These are phyloP conservation scores for Bursaphelenchus okinawaensis DNA, from an alignment of 2,888 invertebrate genomes.

Conservation along the genomic window DNA sequence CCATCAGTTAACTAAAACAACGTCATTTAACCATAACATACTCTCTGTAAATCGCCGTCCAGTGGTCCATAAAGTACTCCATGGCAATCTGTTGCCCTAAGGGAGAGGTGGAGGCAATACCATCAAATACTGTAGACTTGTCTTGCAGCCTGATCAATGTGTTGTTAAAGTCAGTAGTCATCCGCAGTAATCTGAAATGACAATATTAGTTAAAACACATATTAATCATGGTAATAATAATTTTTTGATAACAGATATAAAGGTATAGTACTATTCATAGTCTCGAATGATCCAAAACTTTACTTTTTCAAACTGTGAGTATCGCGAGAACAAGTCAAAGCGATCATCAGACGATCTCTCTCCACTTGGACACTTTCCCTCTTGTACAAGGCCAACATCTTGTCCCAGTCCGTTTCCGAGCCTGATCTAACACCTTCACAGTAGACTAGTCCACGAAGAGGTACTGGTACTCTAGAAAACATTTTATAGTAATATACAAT, in stretches of 20 bases:
- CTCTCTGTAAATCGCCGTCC: conserved; percentile 44
- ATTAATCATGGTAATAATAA: not conserved
- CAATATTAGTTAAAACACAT: not conserved
- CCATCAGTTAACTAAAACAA: too few relatives aligned
- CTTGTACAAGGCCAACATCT: conserved; percentile 30
- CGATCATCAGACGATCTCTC: conserved; percentile 36
- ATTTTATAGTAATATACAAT: too few relatives aligned
- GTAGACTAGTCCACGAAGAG: conserved; percentile 41
- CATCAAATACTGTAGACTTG: conserved; percentile 34
- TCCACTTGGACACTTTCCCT: conserved; percentile 44
- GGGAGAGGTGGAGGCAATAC: conserved; percentile 29
- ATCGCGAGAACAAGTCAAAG: conserved; percentile 44
- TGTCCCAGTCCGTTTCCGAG: conserved; percentile 37
- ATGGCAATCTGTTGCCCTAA: conserved; percentile 38
- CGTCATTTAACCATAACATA: conserved; percentile 17
- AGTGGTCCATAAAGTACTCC: conserved; percentile 48
- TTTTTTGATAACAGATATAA: not conserved
- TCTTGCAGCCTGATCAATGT: conserved; percentile 48
- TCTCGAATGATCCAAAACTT: too few relatives aligned
- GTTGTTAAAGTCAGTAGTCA: conserved; percentile 38
- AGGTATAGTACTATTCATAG: not conserved
- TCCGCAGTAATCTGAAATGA: conserved; percentile 34
- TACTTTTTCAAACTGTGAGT: conserved; percentile 44
- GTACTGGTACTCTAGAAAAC: conserved; percentile 40
- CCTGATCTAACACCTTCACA: conserved; percentile 49